Conservation (phyloP, 2,113 vertebrate genomes). For the Melanotaenia duboulayi region DNA sequence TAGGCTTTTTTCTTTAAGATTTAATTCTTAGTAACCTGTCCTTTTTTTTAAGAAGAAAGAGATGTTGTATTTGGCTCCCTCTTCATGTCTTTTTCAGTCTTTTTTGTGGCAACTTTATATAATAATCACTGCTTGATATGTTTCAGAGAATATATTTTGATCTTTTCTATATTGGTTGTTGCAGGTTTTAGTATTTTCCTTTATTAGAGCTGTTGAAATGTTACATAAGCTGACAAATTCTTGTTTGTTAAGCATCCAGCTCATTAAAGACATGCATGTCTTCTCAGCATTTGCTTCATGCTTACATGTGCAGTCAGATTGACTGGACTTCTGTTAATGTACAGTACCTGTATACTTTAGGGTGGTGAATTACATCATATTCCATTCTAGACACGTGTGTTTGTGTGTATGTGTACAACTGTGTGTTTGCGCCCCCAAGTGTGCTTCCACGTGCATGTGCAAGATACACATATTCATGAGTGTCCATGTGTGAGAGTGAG, state of each 20-base stretch:
- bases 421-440: slow-evolving; percentile 8
- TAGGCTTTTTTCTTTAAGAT: too few species aligned
- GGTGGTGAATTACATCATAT: slow-evolving; percentile 17
- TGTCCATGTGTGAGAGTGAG: background rate
- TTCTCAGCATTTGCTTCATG: background rate
- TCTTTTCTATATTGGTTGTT: background rate
- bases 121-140: background rate
- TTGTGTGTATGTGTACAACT: background rate
- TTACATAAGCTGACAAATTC: background rate
- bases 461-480: background rate
- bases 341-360: background rate
- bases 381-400: background rate
- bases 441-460: background rate
- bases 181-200: background rate
- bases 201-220: background rate
- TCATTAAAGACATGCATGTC: slow-evolving; percentile 28
- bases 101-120: too few species aligned
- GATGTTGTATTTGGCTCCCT: too few species aligned
- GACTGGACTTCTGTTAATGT: slow-evolving; percentile 6
- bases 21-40: too few species aligned
- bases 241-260: slow-evolving; percentile 17
- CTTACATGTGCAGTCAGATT: slow-evolving; percentile 3
- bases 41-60: too few species aligned
- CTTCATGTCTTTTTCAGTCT: too few species aligned
- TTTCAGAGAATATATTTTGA: background rate